Percentiles rank a stretch among this genome's conserved stretches.
phyloP scores from a whole-genome alignment of 2,113 vertebrate species.

The Tachuris rubrigastra region DNA sequence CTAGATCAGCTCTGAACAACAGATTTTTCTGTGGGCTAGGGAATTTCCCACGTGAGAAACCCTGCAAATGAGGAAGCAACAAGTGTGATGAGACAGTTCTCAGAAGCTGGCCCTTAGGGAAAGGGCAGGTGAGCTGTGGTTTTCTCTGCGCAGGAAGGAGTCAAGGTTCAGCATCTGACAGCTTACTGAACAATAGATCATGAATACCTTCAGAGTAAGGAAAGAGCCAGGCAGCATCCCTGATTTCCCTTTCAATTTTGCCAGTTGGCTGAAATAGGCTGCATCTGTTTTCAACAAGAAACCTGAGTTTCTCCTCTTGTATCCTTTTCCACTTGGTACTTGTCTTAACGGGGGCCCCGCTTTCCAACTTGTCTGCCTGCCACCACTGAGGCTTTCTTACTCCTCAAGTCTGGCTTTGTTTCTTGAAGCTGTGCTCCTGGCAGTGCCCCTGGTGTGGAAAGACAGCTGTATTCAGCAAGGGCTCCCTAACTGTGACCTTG shows the following conservation, averaged over 20 bases:
- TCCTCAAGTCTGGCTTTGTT: neutral
- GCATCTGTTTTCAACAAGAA: neutral
- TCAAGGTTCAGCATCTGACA: neutral
- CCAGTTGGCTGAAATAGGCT: neutral
- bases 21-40: neutral
- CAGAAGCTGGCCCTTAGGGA: neutral
- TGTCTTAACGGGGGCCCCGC: neutral
- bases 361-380: neutral
- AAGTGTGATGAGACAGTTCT: neutral
- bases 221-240: neutral
- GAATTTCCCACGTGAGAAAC: neutral
- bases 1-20: neutral
- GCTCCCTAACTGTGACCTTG: neutral
- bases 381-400: neutral
- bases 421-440: neutral
- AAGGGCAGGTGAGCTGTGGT: neutral
- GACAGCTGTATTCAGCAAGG: neutral
- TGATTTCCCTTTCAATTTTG: neutral
- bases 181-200: neutral
- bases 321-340: neutral
- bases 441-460: neutral
- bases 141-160: neutral
- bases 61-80: neutral
- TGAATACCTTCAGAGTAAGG: neutral
- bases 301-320: neutral